Evolutionary conservation across 2,888 invertebrate species (phyloP).

Genomic region (Drosophila fungiperda): DNA sequence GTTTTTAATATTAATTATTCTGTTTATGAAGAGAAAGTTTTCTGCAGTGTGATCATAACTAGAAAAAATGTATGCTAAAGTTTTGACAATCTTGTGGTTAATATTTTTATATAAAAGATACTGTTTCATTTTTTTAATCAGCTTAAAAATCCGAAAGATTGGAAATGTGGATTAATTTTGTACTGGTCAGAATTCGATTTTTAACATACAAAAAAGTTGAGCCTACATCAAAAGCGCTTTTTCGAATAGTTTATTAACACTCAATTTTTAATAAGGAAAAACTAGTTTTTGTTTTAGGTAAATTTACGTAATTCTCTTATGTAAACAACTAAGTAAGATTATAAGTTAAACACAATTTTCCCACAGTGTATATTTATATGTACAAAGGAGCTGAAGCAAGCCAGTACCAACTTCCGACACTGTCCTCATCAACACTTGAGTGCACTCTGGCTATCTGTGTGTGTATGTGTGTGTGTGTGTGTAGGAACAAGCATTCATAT

Average conservation of each 20-base stretch:
- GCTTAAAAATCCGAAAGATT: not conserved
- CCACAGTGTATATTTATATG: not conserved
- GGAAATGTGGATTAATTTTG: no score
- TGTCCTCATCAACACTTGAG: constrained; percentile 63
- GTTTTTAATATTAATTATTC: not conserved
- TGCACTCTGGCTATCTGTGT: constrained; percentile 48
- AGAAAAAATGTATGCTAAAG: not conserved
- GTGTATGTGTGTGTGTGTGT: constrained; percentile 25
- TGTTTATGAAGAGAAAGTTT: not conserved
- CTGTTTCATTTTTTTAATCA: not conserved
- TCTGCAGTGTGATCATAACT: not conserved
- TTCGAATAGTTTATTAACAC: no score
- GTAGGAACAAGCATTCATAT: constrained; percentile 52
- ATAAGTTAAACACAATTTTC: not conserved
- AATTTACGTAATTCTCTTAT: not conserved
- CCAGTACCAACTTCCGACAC: constrained; percentile 67
- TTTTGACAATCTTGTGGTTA: not conserved
- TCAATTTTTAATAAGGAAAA: not conserved
- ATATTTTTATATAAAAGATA: not conserved
- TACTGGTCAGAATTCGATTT: not conserved
- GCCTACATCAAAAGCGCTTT: not conserved
- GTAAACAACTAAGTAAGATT: not conserved
- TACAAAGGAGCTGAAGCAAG: constrained; percentile 23
- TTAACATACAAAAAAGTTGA: not conserved
- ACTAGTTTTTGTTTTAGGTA: not conserved